A percentile compares a stretch with the other conserved stretches of the same genome.
Conservation (phyloP, 2,888 invertebrate species). For the Epistrophe grossulariae region DNA sequence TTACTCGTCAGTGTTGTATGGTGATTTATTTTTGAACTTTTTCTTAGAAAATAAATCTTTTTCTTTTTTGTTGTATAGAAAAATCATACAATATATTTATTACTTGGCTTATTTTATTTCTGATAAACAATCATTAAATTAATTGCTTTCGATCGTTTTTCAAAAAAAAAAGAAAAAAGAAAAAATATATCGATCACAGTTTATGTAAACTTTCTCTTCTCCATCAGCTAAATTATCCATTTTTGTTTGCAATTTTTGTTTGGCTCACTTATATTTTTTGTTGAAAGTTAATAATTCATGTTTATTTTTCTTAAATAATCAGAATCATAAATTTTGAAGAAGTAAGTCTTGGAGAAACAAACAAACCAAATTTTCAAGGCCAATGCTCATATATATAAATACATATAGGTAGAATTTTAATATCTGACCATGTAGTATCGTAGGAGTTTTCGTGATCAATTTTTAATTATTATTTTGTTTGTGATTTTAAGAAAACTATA, state of each 20-base stretch:
- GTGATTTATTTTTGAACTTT: constrained; percentile 3
- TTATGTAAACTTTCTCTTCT: background rate
- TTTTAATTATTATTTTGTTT: background rate
- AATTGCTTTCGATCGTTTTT: constrained; percentile 13
- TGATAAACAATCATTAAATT: constrained; percentile 12
- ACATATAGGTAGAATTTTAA: too few relatives aligned
- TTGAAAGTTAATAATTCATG: constrained; percentile 17
- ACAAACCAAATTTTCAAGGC: background rate
- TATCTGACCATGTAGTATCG: background rate
- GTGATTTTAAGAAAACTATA: background rate
- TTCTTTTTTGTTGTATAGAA: background rate
- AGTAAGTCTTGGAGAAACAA: background rate
- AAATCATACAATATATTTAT: background rate
- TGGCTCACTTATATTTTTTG: constrained; percentile 1
- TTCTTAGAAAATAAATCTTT: background rate
- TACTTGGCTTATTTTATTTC: constrained; percentile 19
- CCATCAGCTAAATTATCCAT: background rate
- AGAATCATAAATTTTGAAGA: background rate
- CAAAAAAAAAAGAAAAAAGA: background rate
- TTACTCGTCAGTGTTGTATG: background rate
- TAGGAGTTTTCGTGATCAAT: background rate
- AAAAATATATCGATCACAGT: background rate
- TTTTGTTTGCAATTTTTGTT: background rate
- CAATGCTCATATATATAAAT: background rate
- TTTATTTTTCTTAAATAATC: constrained; percentile 13